Conservation (phyloP, 2,113 vertebrate species). For the Bubo blakistoni region DNA sequence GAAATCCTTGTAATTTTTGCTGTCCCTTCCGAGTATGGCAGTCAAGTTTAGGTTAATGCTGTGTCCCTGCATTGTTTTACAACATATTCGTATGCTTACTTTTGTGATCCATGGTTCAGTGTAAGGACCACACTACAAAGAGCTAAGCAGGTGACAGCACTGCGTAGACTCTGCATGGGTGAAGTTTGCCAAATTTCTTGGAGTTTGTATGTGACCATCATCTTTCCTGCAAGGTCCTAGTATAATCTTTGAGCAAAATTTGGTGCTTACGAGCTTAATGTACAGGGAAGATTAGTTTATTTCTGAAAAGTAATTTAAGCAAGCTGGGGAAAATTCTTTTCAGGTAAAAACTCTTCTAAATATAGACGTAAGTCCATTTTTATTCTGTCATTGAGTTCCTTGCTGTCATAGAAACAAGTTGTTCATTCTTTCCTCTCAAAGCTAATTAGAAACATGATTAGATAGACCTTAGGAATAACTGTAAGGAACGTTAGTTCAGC, state of each 20-base stretch:
- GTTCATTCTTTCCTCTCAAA: constrained; percentile 14
- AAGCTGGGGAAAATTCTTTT: not conserved
- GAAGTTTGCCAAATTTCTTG: not conserved
- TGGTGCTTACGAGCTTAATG: not conserved
- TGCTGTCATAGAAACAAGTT: constrained; percentile 53
- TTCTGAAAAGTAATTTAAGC: not conserved
- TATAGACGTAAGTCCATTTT: not conserved
- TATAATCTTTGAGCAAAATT: not conserved
- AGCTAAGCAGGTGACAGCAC: not conserved
- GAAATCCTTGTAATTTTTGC: not conserved
- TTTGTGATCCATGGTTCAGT: not conserved
- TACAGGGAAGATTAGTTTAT: not conserved
- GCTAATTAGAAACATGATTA: constrained; percentile 7
- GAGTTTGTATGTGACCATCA: not conserved
- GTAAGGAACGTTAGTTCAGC: not conserved
- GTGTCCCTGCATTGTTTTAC: not conserved
- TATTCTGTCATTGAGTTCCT: not conserved
- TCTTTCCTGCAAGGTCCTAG: not conserved
- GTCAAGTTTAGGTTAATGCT: not conserved
- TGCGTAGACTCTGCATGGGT: not conserved
- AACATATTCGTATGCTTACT: not conserved
- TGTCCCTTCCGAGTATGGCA: not conserved
- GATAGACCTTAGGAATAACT: constrained; percentile 22
- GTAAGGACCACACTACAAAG: not conserved
- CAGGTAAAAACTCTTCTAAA: constrained; percentile 25